phyloP scores from a whole-genome alignment of 2,113 vertebrate genomes.

The Phoenicopterus ruber region DNA sequence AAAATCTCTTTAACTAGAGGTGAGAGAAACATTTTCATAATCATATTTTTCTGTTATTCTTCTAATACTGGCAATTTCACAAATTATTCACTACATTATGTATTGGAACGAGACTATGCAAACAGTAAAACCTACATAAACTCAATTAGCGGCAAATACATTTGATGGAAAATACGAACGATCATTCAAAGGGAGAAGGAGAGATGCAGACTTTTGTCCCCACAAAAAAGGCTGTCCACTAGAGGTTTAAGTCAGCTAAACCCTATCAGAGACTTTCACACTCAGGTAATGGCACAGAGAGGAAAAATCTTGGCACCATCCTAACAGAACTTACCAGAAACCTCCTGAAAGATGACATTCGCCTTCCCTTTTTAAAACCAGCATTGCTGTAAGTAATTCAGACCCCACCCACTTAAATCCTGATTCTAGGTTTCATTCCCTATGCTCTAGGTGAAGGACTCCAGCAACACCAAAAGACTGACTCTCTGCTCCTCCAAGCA shows the following conservation, averaged over 20 bases:
- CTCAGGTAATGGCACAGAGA: background rate
- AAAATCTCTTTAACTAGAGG: background rate
- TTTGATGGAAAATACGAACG: background rate
- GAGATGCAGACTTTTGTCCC: background rate
- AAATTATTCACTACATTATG: background rate
- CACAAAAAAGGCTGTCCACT: background rate
- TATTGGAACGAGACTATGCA: background rate
- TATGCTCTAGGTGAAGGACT: background rate
- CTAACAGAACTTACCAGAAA: background rate
- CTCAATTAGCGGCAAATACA: background rate
- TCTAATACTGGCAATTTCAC: background rate
- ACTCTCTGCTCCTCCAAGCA: background rate
- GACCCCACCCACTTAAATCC: background rate
- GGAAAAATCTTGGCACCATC: background rate
- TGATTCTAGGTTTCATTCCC: background rate
- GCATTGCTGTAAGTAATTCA: background rate
- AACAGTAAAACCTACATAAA: background rate
- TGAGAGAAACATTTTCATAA: background rate
- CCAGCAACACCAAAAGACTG: background rate
- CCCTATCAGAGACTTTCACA: background rate
- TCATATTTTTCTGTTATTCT: background rate
- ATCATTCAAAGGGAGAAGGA: background rate
- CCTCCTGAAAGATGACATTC: background rate
- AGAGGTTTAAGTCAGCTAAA: background rate
- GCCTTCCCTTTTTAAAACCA: background rate